Evolutionary conservation across 2,797 vertebrate species (phyloP).

Genomic region (Kryptopterus vitreolus): DNA sequence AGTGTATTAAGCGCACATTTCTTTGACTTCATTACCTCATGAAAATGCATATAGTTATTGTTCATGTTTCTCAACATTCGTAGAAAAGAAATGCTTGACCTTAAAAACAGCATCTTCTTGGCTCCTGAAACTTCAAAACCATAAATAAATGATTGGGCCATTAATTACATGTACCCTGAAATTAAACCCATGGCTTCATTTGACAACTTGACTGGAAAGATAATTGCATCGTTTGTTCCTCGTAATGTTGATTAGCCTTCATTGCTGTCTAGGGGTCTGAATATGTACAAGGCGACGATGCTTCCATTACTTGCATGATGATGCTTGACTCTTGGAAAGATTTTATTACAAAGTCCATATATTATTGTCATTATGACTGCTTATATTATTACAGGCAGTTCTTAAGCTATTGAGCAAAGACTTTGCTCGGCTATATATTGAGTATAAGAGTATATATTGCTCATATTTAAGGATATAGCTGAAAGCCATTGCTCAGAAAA

Average conservation of each 20-base stretch:
- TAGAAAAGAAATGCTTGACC: neutral
- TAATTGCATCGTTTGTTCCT: constrained; percentile 56
- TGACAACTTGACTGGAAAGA: constrained; percentile 56
- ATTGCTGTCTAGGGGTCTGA: constrained; percentile 38
- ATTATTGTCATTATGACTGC: constrained; percentile 39
- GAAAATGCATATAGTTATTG: neutral
- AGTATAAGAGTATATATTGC: neutral
- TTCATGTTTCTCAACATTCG: neutral
- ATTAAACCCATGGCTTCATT: constrained; percentile 50
- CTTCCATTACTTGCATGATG: constrained; percentile 43
- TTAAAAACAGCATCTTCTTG: constrained; percentile 36
- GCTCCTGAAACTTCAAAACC: constrained; percentile 45
- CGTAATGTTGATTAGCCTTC: constrained; percentile 55
- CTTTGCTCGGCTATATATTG: neutral
- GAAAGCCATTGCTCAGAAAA: too few species aligned
- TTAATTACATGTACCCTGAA: constrained; percentile 46
- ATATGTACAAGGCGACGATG: constrained; percentile 50
- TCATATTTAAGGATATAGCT: neutral
- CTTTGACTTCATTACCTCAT: neutral
- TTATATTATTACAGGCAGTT: constrained; percentile 27
- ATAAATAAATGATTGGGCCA: constrained; percentile 46
- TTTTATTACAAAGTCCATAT: constrained; percentile 36
- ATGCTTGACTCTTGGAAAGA: constrained; percentile 34
- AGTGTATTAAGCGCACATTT: neutral
- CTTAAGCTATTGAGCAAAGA: constrained; percentile 3